Conservation (phyloP, 2,888 invertebrate genomes). For the Spialia ferax region DNA sequence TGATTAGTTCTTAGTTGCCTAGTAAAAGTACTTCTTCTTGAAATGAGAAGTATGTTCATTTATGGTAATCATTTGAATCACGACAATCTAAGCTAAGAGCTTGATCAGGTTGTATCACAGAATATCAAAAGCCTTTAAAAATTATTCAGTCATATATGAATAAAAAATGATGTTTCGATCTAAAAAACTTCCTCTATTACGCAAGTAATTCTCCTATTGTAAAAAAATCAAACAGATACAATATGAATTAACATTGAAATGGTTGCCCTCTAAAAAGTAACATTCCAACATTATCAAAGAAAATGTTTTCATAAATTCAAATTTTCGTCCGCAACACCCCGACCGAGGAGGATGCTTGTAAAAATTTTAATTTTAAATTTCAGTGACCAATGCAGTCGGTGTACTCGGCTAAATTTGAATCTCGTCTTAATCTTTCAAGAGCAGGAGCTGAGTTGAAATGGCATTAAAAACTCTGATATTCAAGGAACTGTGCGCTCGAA, state of each 20-base stretch:
- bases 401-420: slow-evolving; percentile 32
- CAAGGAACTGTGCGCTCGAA: slow-evolving; percentile 26
- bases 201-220: neutral
- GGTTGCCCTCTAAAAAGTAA: neutral
- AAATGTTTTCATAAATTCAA: slow-evolving; percentile 29
- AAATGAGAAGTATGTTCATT: neutral
- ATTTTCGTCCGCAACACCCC: slow-evolving; percentile 14
- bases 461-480: slow-evolving; percentile 32
- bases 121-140: too few species aligned
- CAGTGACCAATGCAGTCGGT: slow-evolving; percentile 30
- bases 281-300: slow-evolving; percentile 13
- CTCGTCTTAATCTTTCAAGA: slow-evolving; percentile 34
- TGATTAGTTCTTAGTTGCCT: neutral
- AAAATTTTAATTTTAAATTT: slow-evolving; percentile 37
- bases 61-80: neutral
- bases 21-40: neutral
- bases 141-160: too few species aligned
- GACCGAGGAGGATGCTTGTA: slow-evolving; percentile 12
- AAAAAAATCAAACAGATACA: neutral
- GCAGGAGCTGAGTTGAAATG: slow-evolving; percentile 34
- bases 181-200: too few species aligned
- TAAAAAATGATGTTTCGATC: too few species aligned
- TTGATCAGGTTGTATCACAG: neutral
- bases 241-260: neutral
- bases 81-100: neutral